Evolutionary conservation across 2,113 vertebrate genomes (phyloP), one percentile per base, ranked within the genome.

Genomic region (Cavia porcellus): DNA sequence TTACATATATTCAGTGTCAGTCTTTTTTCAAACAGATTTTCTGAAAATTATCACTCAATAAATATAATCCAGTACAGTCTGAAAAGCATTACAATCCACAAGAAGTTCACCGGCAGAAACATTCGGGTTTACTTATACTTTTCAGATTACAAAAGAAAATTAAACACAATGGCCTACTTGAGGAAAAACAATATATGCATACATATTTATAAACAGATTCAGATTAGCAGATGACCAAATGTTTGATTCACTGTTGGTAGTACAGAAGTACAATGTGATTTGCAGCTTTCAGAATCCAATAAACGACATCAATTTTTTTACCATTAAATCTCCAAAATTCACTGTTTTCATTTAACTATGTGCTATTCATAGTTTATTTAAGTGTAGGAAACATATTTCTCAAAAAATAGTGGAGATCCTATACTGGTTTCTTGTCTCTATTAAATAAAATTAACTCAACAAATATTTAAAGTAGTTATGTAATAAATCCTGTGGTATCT

Each of bases 161-260:
- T 92, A 96, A 75, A 59, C 50, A 93, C 5, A 94, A 61, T 95
- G 93, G 35, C 38, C 45, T 96, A 59, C 95, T 97, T 77, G 88
- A 10, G 3, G 86, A 70, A 42, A 74, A 93, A 25, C 47, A 80
- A 68, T 19, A 81, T 9, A 85, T 7, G 57, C 1, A 3, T 9
- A 81, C 4, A 3, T 1, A 75, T 0, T 38, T 8, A 72, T 0
- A 5, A 1, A 72, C 66, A 7, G 57, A 94, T 72, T 55, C 30
- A 30, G 74, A 75, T 14, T 94, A 90, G 15, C 30, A 83, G 19
- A 22, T 38, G 91, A 85, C 66, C 86, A 81, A 75, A 97, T 87
- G 94, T 83, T 87, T 97, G 68, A 97, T 95, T 95, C 88, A 96
- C 47, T 55, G 62, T 91, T 96, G 95, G 66, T 74, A 97, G 7